These are phyloP conservation scores for Sylvietta virens DNA, from an alignment of 2,113 vertebrate species.

Conservation along the genomic window DNA sequence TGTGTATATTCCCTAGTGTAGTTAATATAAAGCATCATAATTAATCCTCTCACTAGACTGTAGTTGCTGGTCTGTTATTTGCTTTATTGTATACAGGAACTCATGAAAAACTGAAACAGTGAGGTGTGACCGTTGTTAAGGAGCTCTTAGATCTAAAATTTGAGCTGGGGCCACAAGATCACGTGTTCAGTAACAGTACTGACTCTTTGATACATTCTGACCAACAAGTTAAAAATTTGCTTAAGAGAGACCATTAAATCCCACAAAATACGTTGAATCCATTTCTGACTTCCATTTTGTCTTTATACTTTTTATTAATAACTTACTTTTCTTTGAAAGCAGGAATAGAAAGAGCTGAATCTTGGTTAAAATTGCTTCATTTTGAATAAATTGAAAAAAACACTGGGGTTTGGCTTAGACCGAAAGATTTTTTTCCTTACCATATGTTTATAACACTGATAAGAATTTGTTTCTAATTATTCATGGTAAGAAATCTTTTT, in stretches of 20 bases:
- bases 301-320: not conserved
- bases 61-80: not conserved
- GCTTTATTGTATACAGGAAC: not conserved
- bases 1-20: not conserved
- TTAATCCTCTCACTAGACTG: not conserved
- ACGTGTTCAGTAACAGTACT: not conserved
- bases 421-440: not conserved
- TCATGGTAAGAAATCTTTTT: not conserved
- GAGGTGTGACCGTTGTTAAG: not conserved
- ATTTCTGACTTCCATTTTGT: not conserved
- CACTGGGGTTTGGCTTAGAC: not conserved
- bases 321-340: not conserved
- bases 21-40: not conserved
- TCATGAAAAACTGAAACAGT: not conserved
- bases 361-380: not conserved
- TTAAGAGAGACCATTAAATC: not conserved
- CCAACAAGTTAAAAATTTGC: not conserved
- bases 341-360: not conserved
- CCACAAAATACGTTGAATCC: not conserved
- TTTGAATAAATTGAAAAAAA: not conserved
- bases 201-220: not conserved
- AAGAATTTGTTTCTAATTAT: conserved; percentile 37
- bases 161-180: not conserved
- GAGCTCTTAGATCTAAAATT: not conserved
- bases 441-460: not conserved